Conservation (phyloP, 35 echinoderm and acorn worm species). For the Nesometra sesokonis region DNA sequence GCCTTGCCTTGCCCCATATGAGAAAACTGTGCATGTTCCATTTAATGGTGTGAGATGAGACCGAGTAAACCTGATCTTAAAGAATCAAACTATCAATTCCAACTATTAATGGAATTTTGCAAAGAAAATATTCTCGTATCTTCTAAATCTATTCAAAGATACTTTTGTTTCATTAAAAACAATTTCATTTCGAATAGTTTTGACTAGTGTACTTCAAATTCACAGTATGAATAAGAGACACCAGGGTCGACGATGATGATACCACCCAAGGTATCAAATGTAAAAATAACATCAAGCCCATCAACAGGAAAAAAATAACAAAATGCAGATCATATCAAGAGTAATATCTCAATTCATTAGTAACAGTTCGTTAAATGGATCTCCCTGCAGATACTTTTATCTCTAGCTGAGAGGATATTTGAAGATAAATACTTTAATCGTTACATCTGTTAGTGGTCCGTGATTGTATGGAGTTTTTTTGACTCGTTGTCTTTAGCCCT, state of each 20-base stretch:
- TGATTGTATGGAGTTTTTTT: neutral
- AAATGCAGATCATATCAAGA: neutral
- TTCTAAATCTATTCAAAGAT: no score
- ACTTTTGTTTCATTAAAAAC: neutral
- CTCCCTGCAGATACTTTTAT: neutral
- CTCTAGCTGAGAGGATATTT: neutral
- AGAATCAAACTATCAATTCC: no score
- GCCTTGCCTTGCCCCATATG: no score
- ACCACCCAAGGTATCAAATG: neutral
- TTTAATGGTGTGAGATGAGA: no score
- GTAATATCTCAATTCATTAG: constrained; percentile 1
- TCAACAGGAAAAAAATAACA: neutral
- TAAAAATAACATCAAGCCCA: neutral
- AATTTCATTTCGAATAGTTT: neutral
- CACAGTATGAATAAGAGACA: neutral
- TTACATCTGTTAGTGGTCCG: neutral
- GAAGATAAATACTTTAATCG: neutral
- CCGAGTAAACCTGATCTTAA: no score
- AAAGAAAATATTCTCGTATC: no score
- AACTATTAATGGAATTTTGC: no score
- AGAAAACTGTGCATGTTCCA: no score
- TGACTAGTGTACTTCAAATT: neutral
- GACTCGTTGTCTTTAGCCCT: neutral
- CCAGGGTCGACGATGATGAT: neutral
- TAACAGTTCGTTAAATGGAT: neutral